phyloP scores from a whole-genome alignment of 2,113 vertebrate genomes.

The Neolamprologus brichardi region DNA sequence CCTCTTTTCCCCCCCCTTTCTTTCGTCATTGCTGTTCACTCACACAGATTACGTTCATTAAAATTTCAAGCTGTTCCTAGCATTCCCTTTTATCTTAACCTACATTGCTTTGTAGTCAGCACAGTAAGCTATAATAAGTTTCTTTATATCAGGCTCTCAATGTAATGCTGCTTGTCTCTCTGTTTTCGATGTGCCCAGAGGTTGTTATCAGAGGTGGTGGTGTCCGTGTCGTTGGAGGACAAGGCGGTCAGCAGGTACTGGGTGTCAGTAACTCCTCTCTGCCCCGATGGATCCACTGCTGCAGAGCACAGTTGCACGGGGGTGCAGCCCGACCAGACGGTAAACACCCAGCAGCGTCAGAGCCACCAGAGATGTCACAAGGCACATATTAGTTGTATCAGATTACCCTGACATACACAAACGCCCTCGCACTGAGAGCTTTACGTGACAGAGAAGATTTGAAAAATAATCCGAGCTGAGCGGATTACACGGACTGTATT shows the following conservation, averaged over 20 bases:
- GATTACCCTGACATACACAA: neutral
- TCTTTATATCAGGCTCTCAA: neutral
- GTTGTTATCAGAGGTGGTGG: slow-evolving; percentile 86
- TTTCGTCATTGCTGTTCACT: neutral
- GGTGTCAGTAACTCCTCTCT: slow-evolving; percentile 84
- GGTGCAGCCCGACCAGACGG: slow-evolving; percentile 84
- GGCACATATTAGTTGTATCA: neutral
- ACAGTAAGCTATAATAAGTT: neutral
- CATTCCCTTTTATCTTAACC: neutral
- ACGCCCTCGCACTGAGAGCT: neutral
- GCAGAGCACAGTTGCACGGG: slow-evolving; percentile 79
- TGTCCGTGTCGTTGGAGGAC: slow-evolving; percentile 83
- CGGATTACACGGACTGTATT: slow-evolving; percentile 36
- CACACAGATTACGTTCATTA: neutral
- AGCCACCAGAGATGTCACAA: neutral
- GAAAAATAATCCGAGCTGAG: slow-evolving; percentile 37
- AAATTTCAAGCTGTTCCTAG: neutral
- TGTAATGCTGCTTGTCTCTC: neutral
- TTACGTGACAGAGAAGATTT: slow-evolving; percentile 21
- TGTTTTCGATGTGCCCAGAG: slow-evolving; percentile 62
- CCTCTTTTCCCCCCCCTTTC: neutral
- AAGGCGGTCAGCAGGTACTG: slow-evolving; percentile 77
- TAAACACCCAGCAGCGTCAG: slow-evolving; percentile 46
- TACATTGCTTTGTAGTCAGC: neutral
- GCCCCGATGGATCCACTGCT: slow-evolving; percentile 81